These are phyloP conservation scores for Galleria mellonella DNA, from an alignment of 1,140 invertebrate genomes.

Conservation along the genomic window DNA sequence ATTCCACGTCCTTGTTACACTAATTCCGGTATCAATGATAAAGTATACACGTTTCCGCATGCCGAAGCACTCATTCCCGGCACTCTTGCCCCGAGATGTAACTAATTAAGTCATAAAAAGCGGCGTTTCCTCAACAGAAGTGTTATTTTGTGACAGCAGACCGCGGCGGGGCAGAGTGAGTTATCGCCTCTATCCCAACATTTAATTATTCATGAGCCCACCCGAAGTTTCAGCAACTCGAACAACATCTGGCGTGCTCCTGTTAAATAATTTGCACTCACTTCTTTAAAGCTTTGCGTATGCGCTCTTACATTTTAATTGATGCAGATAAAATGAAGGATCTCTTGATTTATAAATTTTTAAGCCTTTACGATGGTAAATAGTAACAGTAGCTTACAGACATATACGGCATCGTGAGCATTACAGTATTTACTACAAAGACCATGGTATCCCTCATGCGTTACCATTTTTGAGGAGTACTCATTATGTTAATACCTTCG, in stretches of 20 bases:
- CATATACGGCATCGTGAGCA: too few species aligned
- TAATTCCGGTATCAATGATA: conserved; percentile 26
- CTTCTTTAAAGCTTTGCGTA: conserved; percentile 24
- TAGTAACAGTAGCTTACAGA: too few species aligned
- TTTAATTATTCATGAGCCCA: conserved; percentile 61
- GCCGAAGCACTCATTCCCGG: conserved; percentile 5
- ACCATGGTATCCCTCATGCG: too few species aligned
- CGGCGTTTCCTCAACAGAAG: conserved; percentile 39
- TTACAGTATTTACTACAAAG: too few species aligned
- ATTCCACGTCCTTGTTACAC: conserved; percentile 19
- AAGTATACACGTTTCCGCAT: conserved; percentile 25
- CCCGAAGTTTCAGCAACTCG: conserved; percentile 39
- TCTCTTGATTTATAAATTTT: too few species aligned
- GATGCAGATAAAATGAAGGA: neutral
- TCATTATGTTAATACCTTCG: too few species aligned
- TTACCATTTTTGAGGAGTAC: too few species aligned
- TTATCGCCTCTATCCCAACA: conserved; percentile 40
- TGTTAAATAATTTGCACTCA: conserved; percentile 42
- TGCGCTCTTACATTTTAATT: conserved; percentile 28
- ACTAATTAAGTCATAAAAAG: conserved; percentile 64
- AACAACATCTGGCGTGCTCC: conserved; percentile 40
- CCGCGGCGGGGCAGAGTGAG: conserved; percentile 22
- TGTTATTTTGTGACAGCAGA: conserved; percentile 34
- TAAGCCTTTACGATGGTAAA: too few species aligned
- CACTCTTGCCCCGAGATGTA: conserved; percentile 29